Conservation (phyloP, 2,113 vertebrate species). For the Sigmodon hispidus region DNA sequence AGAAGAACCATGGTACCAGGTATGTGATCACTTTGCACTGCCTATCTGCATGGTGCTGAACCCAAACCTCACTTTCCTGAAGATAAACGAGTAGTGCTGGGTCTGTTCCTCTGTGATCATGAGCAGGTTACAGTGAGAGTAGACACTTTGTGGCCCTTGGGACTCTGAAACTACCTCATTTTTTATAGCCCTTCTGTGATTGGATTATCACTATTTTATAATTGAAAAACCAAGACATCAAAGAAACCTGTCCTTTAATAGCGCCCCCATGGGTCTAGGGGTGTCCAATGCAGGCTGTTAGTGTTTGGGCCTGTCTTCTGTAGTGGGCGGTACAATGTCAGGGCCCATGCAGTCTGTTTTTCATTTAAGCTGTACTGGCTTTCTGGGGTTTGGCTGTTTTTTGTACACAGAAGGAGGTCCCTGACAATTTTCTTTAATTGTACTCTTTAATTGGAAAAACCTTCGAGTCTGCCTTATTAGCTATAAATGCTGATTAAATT, state of each 20-base stretch:
- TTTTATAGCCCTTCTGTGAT: not conserved
- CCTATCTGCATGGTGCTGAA: not conserved
- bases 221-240: not conserved
- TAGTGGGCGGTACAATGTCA: not conserved
- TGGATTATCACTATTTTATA: not conserved
- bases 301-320: not conserved
- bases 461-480: conserved; percentile 33
- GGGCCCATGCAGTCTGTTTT: conserved; percentile 43
- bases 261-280: not conserved
- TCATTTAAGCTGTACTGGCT: conserved; percentile 59
- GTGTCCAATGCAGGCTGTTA: not conserved
- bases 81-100: too few relatives aligned
- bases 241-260: not conserved
- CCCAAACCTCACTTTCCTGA: not conserved
- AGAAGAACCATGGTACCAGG: conserved; percentile 98
- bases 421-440: conserved; percentile 69
- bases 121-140: not conserved
- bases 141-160: not conserved
- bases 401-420: conserved; percentile 65
- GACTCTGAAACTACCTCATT: not conserved
- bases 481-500: conserved; percentile 46
- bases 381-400: conserved; percentile 11
- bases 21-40: conserved; percentile 41
- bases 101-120: not conserved
- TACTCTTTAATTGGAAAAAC: conserved; percentile 73